phyloP scores from a whole-genome alignment of 2,113 vertebrate species.

The Stomatorhinus ivindoensis region DNA sequence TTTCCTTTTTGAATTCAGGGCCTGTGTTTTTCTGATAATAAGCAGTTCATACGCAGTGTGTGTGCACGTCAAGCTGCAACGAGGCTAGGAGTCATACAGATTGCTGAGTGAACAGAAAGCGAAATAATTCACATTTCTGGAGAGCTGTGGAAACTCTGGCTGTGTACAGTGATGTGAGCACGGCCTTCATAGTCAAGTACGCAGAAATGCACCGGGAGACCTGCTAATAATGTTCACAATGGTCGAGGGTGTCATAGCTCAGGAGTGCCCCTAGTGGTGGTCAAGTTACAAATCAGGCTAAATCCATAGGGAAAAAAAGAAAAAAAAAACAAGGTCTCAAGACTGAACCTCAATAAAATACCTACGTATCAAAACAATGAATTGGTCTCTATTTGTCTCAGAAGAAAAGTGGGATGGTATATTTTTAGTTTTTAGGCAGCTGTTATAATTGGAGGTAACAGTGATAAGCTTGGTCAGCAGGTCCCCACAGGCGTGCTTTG shows the following conservation, averaged over 20 bases:
- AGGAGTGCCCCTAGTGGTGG: background rate
- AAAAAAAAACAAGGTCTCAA: background rate
- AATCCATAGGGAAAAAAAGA: background rate
- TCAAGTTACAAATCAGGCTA: background rate
- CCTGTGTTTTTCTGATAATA: background rate
- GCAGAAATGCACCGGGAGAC: background rate
- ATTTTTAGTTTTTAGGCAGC: background rate
- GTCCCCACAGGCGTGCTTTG: background rate
- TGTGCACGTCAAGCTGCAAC: background rate
- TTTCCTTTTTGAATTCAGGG: background rate
- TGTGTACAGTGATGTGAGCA: background rate
- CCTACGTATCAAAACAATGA: background rate
- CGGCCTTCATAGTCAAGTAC: background rate
- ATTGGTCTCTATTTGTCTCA: background rate
- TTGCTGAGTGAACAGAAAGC: background rate
- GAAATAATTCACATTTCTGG: background rate
- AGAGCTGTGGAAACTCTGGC: background rate
- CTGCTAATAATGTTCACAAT: background rate
- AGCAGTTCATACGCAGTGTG: background rate
- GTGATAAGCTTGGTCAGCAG: background rate
- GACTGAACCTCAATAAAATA: background rate
- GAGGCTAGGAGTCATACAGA: background rate
- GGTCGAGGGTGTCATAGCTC: background rate
- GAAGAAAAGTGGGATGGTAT: no score
- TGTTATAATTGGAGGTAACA: background rate